Conservation (phyloP, 2,888 invertebrate genomes). For the Holacanthella duospinosa region DNA sequence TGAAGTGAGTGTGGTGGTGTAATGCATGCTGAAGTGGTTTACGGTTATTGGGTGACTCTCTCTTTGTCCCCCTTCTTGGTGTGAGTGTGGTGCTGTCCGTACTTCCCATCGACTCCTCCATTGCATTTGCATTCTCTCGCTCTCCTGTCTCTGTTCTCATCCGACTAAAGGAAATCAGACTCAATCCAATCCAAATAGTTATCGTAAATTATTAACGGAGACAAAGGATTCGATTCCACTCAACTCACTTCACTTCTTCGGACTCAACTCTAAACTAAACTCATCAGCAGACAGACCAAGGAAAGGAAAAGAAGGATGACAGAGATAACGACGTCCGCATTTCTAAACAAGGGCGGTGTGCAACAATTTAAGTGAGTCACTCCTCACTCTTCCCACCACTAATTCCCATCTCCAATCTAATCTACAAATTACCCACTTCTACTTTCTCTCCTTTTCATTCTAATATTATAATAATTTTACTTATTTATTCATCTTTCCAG, state of each 20-base stretch:
- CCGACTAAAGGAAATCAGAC: neutral
- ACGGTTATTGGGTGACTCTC: too few species aligned
- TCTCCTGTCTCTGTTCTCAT: neutral
- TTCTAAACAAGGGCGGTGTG: neutral
- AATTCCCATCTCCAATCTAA: neutral
- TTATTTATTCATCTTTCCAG: constrained; percentile 13
- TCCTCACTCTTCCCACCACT: neutral
- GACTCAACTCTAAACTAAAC: neutral
- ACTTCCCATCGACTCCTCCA: too few species aligned
- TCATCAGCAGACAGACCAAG: neutral
- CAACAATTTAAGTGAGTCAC: neutral
- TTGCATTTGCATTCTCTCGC: too few species aligned
- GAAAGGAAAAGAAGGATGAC: neutral
- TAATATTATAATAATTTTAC: neutral
- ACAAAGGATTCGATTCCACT: neutral
- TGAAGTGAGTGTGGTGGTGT: too few species aligned
- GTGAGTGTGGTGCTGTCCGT: too few species aligned
- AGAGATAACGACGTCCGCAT: neutral
- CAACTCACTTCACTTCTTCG: neutral
- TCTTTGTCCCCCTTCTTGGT: too few species aligned
- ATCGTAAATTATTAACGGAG: constrained; percentile 4
- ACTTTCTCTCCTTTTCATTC: neutral
- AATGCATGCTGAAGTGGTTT: too few species aligned
- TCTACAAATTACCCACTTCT: neutral
- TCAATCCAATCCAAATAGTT: neutral